Evolutionary conservation across 1,140 invertebrate genomes (phyloP), one percentile per base, ranked within the genome.

Genomic region (Caenorhabditis inopinata): DNA sequence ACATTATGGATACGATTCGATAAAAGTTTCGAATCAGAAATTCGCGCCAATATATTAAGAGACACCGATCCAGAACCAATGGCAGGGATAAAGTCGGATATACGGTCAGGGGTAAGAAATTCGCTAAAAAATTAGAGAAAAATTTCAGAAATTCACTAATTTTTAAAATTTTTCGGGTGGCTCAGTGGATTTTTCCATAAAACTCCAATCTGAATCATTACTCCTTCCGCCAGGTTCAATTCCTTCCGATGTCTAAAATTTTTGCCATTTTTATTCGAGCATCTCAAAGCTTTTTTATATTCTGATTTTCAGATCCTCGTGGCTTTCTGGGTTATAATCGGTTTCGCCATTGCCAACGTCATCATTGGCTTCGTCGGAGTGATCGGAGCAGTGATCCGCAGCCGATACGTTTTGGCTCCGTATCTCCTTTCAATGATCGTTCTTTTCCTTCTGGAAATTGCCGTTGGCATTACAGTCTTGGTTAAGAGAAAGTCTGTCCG

Each of bases 1-100:
- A 53, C 75, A n/a, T 12, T 82, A 5, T 76, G 80, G 80, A 82
- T 82, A 53, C 51, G 80, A 18, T 32, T 76, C n/a, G 80, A 82
- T 51, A 62, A 49, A 27, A 42, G 51, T 18, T 82, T 82, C 46
- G 80, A 82, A 18, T 51, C 53, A 11, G 80, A 76, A 29, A 53
- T 82, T 9, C 51, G 80, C 1, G 14, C 35, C 5, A 79, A 82
- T 47, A 45, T 82, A 12, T 23, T 73, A 0, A 35, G 73, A 18
- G 80, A 76, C 21, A 58, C 27, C 27, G 78, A 79, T 21, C 62
- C 62, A 1, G 78, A 79, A 23, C 78, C 78, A 11, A 45, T 79
- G 45, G 46, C 62, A 6, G 78, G 73, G 1, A 45, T 74, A 16
- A 79, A 79, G 35, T 38, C 25, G 11, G 80, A 77, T 74, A 77